Base-by-base conservation (phyloP, 2,797 vertebrate species). In the Pteropus rufus region DNA sequence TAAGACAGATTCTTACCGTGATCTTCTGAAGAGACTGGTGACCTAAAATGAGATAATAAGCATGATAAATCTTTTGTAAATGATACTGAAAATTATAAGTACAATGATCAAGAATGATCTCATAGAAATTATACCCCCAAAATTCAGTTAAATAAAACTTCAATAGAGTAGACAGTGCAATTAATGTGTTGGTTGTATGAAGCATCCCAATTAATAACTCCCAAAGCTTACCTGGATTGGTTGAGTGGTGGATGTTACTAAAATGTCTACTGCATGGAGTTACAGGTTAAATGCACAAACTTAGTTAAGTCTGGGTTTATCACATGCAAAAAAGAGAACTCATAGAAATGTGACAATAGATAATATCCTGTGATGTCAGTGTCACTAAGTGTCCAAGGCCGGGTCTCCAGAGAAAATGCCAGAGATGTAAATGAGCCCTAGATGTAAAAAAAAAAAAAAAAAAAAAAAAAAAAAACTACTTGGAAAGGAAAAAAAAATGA, bases 1-100 rank as follows among this genome's bases (percentile, higher is more conserved):
- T 86, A 93, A 97, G 96, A 83, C 4, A 93, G 65, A 54, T 86
- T 94, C 98, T 98, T 98, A 99, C 99, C 99, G 98, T 99, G 98
- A 97, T 99, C 99, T 98, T 99, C 98, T 93, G 98, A 98, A 97
- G 99, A 98, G 41, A 98, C 98, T 0, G 98, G 99, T 89, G 99
- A 98, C 97, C 99, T 99, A 98, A 90, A 99, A 98, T 52, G 96
- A 98, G 96, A 98, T 52, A 98, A 98, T 39, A 98, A 98, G 90
- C 62, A 89, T 88, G 92, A 95, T 98, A 96, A 98, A 93, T 96
- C 91, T 95, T 95, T 83, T 69, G 82, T 64, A 89, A 86, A 52
- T 56, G 31, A 94, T 44, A 67, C 14, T 75, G 36, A 83, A 49
- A 89, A 91, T 77, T 76, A 84, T 24, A 90, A 89, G 12, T 34